These are phyloP conservation scores for Ceyx cyanopectus DNA, from an alignment of 2,113 vertebrate genomes.

Conservation along the genomic window DNA sequence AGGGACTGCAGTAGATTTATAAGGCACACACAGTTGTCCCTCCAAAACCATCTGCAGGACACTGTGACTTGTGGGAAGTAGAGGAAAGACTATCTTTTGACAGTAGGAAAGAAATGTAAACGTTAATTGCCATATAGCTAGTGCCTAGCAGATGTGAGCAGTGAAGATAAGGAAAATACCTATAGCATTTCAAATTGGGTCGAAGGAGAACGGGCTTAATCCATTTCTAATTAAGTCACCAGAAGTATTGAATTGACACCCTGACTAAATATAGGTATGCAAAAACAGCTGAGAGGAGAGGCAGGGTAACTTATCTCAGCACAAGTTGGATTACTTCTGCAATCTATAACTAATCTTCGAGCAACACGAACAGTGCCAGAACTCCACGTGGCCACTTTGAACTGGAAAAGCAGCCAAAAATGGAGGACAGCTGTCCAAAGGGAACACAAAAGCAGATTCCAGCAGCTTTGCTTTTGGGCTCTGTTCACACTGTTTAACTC, in stretches of 20 bases:
- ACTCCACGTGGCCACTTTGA: slow-evolving; percentile 23
- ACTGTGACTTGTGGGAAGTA: not conserved
- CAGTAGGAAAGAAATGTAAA: not conserved
- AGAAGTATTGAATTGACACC: not conserved
- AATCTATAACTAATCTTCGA: not conserved
- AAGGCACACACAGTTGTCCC: not conserved
- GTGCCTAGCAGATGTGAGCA: not conserved
- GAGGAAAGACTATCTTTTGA: not conserved
- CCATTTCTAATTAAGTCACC: slow-evolving; percentile 8
- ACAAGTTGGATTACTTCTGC: not conserved
- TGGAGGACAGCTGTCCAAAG: not conserved
- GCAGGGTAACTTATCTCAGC: not conserved
- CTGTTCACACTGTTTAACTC: slow-evolving; percentile 46
- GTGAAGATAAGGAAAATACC: slow-evolving; percentile 20
- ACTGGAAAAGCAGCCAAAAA: slow-evolving; percentile 10
- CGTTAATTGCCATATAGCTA: not conserved
- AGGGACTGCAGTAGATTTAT: not conserved
- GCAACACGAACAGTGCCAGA: not conserved
- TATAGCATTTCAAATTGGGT: not conserved
- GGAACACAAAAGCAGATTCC: slow-evolving; percentile 46
- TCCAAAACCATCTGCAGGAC: not conserved
- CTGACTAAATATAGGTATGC: not conserved
- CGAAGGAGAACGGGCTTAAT: slow-evolving; percentile 21
- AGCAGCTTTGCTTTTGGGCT: slow-evolving; percentile 47
- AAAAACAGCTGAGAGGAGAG: not conserved